A percentile compares a stretch with the other conserved stretches of the same genome.
phyloP scores from a whole-genome alignment of 2,113 vertebrate species.

The Chauna torquata region DNA sequence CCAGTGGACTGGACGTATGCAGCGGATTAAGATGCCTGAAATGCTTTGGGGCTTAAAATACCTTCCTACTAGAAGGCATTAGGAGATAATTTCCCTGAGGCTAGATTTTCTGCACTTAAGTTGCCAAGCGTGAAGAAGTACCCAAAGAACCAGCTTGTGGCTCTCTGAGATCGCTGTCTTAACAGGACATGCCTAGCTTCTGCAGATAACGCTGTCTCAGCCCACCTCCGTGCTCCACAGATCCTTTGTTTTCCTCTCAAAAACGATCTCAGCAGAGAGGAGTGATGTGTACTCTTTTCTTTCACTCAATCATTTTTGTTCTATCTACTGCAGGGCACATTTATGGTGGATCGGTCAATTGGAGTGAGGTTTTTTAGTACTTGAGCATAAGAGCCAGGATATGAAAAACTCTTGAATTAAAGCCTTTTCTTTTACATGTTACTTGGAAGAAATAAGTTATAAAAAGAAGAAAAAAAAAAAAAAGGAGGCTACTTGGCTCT shows the following conservation, averaged over 20 bases:
- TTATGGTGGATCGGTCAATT: rapidly evolving
- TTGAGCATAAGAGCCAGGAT: neutral
- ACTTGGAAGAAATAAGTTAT: neutral
- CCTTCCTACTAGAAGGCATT: neutral
- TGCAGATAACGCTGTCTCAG: rapidly evolving
- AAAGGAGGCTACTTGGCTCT: neutral
- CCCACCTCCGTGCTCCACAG: rapidly evolving
- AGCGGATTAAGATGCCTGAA: neutral
- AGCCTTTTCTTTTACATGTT: neutral
- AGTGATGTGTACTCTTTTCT: neutral
- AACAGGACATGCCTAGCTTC: rapidly evolving
- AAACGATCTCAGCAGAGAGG: rapidly evolving
- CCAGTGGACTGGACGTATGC: rapidly evolving
- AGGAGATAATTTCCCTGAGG: neutral
- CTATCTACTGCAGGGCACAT: neutral
- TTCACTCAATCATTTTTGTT: rapidly evolving
- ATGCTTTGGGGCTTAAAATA: neutral
- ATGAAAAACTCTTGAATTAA: neutral
- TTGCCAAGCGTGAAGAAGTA: neutral
- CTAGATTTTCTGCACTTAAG: neutral
- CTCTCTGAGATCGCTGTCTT: neutral
- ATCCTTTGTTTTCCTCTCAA: neutral
- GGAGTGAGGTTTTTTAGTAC: neutral
- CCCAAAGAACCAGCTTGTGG: neutral
- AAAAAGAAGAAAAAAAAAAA: neutral